Base-by-base conservation (phyloP, 2,888 invertebrate species). In the Dicranocentrus wangi region DNA sequence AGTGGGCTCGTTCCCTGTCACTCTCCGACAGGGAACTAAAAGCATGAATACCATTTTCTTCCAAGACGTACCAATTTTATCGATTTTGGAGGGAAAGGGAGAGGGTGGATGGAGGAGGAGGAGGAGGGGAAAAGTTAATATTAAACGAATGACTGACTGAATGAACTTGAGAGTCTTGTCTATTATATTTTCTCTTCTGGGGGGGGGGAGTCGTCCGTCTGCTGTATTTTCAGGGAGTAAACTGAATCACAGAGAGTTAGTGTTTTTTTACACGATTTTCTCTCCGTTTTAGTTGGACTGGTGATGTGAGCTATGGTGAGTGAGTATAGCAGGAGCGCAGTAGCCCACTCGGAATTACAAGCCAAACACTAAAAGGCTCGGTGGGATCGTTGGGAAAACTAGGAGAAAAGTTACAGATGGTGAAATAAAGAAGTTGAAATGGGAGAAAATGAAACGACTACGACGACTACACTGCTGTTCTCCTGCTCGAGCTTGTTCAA, bases 51-150 rank as follows among this genome's bases (percentile, higher is more conserved):
- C 25, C 43, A 60, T 60, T 25, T 58, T 39, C 21, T 42, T 27
- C 27, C 42, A 42, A 58, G 39, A 39, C 51, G 55, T 27, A 39
- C 69, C 69, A 55, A 69, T 72, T 72, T 61, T 61, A 72, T 72
- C 28, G 71, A 72, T 72, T 61, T 61, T 58, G 27, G 19, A 55
- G 17, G 51, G 27, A n/a, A 66, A 47, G 23, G 32, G 17, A 66
- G 39, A 42, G 39, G 10, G 28, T n/a, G 25, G 17, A 25, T 47
- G 60, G 2, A 60, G 60, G n/a, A 39, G 39, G 15, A 60, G 21
- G 23, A 28, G 19, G n/a, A 2, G 51, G 71, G 61, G 39, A 51
- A 72, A 72, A 72, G 61, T 72, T 72, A 72, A 61, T 72, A 72
- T 61, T 72, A 72, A 72, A 55, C 71, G 71, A 61, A 61, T 61